These are phyloP conservation scores for Microlaimidae sp. DNA, from an alignment of 2,888 invertebrate genomes.

Conservation along the genomic window DNA sequence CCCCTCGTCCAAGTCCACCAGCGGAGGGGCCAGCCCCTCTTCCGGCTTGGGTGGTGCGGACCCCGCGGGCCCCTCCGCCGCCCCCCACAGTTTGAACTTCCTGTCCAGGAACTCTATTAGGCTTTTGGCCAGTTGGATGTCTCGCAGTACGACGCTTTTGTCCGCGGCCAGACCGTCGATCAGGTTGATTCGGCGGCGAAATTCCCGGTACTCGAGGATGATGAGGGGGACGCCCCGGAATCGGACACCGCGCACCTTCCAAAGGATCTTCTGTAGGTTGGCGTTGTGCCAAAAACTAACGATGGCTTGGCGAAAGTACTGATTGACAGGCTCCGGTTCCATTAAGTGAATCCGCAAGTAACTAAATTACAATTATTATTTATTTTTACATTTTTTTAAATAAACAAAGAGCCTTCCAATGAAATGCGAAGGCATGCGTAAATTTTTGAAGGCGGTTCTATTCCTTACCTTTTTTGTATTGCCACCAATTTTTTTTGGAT, in stretches of 20 bases:
- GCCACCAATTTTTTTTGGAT: too few relatives aligned
- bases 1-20: not conserved
- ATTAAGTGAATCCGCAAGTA: conserved; percentile 3
- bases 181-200: conserved; percentile 4
- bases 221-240: not conserved
- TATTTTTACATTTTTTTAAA: too few relatives aligned
- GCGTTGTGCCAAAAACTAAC: conserved; percentile 15
- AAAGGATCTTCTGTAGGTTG: conserved; percentile 13
- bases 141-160: conserved; percentile 15
- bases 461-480: too few relatives aligned
- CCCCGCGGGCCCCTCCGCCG: too few relatives aligned
- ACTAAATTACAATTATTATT: too few relatives aligned
- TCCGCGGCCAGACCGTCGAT: conserved; percentile 16
- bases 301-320: conserved; percentile 9
- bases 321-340: conserved; percentile 11
- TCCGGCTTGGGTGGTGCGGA: not conserved
- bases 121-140: conserved; percentile 16
- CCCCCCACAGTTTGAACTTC: conserved; percentile 11
- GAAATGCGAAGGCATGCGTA: too few relatives aligned
- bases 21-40: too few relatives aligned
- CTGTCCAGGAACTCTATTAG: conserved; percentile 15
- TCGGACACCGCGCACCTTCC: conserved; percentile 7
- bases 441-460: too few relatives aligned
- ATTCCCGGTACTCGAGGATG: conserved; percentile 14
- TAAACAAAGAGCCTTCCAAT: too few relatives aligned